Evolutionary conservation across 2,888 invertebrate species (phyloP).

Genomic region (Leptinotarsa peninsularis): DNA sequence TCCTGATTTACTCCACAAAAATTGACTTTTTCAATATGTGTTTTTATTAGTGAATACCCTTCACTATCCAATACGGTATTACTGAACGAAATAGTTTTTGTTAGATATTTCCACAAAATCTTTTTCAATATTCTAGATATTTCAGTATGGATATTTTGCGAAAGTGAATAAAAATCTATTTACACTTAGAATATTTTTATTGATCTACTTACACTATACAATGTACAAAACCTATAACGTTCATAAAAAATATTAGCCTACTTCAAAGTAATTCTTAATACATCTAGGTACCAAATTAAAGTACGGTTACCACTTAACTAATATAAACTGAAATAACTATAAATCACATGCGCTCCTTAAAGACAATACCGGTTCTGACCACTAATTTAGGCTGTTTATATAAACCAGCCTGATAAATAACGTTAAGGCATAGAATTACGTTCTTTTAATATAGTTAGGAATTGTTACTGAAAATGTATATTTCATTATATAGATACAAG

Average conservation of each 20-base stretch:
- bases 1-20: too few relatives aligned
- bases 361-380: conserved; percentile 49
- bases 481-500: background rate
- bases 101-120: too few relatives aligned
- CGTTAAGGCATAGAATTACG: conserved; percentile 13
- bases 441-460: background rate
- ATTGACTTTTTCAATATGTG: too few relatives aligned
- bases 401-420: conserved; percentile 32
- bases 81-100: too few relatives aligned
- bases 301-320: conserved; percentile 46
- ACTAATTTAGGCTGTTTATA: conserved; percentile 40
- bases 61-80: too few relatives aligned
- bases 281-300: conserved; percentile 48
- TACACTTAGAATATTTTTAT: conserved; percentile 36
- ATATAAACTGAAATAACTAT: conserved; percentile 40
- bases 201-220: conserved; percentile 61
- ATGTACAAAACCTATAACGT: conserved; percentile 66
- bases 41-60: too few relatives aligned
- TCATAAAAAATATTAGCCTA: conserved; percentile 65
- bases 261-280: conserved; percentile 49
- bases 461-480: conserved; percentile 3
- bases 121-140: too few relatives aligned
- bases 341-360: conserved; percentile 54
- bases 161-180: background rate
- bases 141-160: too few relatives aligned